phyloP scores from a whole-genome alignment of 2,113 vertebrate genomes.

The Ageneiosus marmoratus region DNA sequence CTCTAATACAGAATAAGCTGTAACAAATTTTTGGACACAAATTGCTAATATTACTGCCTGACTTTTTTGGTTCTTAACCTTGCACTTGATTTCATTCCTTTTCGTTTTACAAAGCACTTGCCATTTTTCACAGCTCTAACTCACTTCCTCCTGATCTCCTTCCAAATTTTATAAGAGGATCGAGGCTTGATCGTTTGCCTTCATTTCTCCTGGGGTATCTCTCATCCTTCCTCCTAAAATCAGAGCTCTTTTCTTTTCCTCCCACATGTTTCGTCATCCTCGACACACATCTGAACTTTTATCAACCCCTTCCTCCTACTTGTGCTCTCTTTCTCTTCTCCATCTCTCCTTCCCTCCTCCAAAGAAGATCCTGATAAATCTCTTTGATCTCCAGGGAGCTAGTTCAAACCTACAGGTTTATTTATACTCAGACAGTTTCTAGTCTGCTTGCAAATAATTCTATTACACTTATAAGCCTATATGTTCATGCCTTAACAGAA shows the following conservation, averaged over 20 bases:
- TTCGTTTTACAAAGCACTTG: slow-evolving; percentile 7
- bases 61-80: slow-evolving; percentile 7
- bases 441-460: not conserved
- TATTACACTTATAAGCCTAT: not conserved
- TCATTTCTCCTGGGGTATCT: not conserved
- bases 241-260: not conserved
- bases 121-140: not conserved
- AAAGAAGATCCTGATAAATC: not conserved
- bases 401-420: not conserved
- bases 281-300: not conserved
- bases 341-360: slow-evolving; percentile 5
- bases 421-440: not conserved
- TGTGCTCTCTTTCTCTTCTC: not conserved
- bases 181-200: not conserved
- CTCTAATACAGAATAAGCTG: not conserved
- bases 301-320: not conserved
- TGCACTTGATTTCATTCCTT: slow-evolving; percentile 24
- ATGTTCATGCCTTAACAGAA: slow-evolving; percentile 1
- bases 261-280: not conserved
- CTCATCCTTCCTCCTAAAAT: not conserved
- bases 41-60: not conserved
- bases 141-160: not conserved
- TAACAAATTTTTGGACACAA: not conserved
- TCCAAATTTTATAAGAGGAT: not conserved
- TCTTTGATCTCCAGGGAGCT: not conserved